A percentile compares a stretch with the other conserved stretches of the same genome.
Evolutionary conservation across 2,797 vertebrate genomes (phyloP).

Genomic region (Sebastiscus albofasciatus): DNA sequence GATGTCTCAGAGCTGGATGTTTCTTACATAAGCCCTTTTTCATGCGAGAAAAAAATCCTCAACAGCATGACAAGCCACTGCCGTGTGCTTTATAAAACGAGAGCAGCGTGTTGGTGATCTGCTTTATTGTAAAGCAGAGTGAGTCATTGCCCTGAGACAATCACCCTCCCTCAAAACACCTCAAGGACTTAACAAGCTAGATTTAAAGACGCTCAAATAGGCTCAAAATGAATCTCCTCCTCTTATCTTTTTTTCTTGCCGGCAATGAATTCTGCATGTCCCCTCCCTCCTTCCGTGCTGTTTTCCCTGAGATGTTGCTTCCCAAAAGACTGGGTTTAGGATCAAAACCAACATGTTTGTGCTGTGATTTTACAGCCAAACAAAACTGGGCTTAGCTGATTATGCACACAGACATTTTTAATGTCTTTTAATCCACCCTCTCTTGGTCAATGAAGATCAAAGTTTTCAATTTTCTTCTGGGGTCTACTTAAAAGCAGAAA

Average conservation of each 20-base stretch:
- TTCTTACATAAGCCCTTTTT: slow-evolving; percentile 30
- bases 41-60: neutral
- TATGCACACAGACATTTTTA: slow-evolving; percentile 43
- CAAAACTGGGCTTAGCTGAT: slow-evolving; percentile 40
- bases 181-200: slow-evolving; percentile 49
- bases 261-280: slow-evolving; percentile 24
- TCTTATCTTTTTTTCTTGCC: slow-evolving; percentile 10
- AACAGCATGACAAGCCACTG: slow-evolving; percentile 2
- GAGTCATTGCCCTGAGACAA: slow-evolving; percentile 54
- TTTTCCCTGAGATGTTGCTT: slow-evolving; percentile 29
- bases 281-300: slow-evolving; percentile 19
- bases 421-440: slow-evolving; percentile 42
- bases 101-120: slow-evolving; percentile 24
- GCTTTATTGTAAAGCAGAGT: slow-evolving; percentile 30
- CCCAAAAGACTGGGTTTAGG: slow-evolving; percentile 43
- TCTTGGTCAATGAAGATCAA: slow-evolving; percentile 42
- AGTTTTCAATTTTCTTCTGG: slow-evolving; percentile 32
- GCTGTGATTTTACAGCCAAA: slow-evolving; percentile 48
- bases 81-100: slow-evolving; percentile 14
- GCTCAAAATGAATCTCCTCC: slow-evolving; percentile 57
- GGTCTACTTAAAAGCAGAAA: slow-evolving; percentile 20
- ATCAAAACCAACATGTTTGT: slow-evolving; percentile 55
- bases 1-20: slow-evolving; percentile 16
- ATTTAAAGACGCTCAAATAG: slow-evolving; percentile 61
- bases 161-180: slow-evolving; percentile 47